phyloP scores from a whole-genome alignment of 2,888 invertebrate genomes.

The Microchrysa polita region DNA sequence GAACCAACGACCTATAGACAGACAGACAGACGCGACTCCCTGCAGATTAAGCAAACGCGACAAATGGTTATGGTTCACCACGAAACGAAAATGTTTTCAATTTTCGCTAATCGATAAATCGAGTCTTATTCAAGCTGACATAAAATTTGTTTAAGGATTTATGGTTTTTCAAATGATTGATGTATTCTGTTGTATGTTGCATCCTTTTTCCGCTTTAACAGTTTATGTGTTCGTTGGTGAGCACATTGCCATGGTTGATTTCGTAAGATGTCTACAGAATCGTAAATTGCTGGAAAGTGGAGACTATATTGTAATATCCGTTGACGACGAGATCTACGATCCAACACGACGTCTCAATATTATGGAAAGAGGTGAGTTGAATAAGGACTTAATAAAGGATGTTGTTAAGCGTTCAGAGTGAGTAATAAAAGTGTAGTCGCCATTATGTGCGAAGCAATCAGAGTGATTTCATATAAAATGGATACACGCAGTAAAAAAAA shows the following conservation, averaged over 20 bases:
- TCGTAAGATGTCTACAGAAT: conserved; percentile 81
- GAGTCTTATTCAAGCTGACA: too few species aligned
- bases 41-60: too few species aligned
- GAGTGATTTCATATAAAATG: too few species aligned
- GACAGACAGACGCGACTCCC: too few species aligned
- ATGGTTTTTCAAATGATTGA: not conserved
- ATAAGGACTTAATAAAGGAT: not conserved
- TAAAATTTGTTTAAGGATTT: not conserved
- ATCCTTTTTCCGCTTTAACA: conserved; percentile 62
- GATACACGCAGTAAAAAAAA: too few species aligned
- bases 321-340: conserved; percentile 87
- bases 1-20: too few species aligned
- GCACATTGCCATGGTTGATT: conserved; percentile 85
- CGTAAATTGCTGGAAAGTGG: conserved; percentile 78
- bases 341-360: conserved; percentile 70
- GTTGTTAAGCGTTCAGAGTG: too few species aligned
- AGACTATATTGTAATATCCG: conserved; percentile 87
- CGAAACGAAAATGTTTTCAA: not conserved
- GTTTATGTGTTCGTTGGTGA: conserved; percentile 93
- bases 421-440: too few species aligned
- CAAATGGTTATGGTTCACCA: not conserved
- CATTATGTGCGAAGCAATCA: too few species aligned
- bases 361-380: conserved; percentile 61
- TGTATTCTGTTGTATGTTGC: not conserved
- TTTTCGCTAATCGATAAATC: not conserved